Conservation (phyloP, 2,888 invertebrate species). For the Clitarchus hookeri region DNA sequence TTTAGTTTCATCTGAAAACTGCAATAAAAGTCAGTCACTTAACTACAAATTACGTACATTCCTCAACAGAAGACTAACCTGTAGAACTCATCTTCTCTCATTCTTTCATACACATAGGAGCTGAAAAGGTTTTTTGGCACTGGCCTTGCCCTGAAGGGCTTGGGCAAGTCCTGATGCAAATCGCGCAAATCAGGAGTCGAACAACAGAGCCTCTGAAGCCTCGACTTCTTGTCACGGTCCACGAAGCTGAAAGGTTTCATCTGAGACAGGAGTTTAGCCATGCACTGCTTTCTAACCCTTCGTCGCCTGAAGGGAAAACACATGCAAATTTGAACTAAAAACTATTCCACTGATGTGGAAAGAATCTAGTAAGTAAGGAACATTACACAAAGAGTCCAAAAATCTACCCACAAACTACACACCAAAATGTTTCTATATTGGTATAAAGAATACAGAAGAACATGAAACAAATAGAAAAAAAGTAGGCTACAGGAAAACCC, state of each 20-base stretch:
- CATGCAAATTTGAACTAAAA: not conserved
- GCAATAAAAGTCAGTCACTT: too few relatives aligned
- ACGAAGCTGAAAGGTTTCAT: slow-evolving; percentile 70
- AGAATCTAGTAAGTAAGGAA: too few relatives aligned
- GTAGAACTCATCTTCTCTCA: slow-evolving; percentile 73
- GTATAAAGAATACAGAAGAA: too few relatives aligned
- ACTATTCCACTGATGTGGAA: too few relatives aligned
- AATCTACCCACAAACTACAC: too few relatives aligned
- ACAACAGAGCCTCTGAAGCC: slow-evolving; percentile 43
- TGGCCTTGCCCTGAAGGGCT: slow-evolving; percentile 66
- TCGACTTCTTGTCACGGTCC: slow-evolving; percentile 58
- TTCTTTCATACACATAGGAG: slow-evolving; percentile 70
- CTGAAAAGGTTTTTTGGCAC: slow-evolving; percentile 72
- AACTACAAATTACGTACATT: too few relatives aligned
- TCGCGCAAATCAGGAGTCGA: slow-evolving; percentile 53
- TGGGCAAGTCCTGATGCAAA: slow-evolving; percentile 23
- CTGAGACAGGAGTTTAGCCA: slow-evolving; percentile 64
- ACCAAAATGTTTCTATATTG: too few relatives aligned
- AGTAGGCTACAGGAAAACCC: too few relatives aligned
- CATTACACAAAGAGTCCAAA: too few relatives aligned
- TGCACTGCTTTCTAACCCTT: slow-evolving; percentile 63
- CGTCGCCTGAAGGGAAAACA: slow-evolving; percentile 54
- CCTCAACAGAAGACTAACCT: slow-evolving; percentile 57
- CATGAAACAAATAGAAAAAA: too few relatives aligned
- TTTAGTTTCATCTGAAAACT: too few relatives aligned